A percentile compares a stretch with the other conserved stretches of the same genome.
phyloP scores from a whole-genome alignment of 2,888 invertebrate species.

The Hypomecis atomaria region DNA sequence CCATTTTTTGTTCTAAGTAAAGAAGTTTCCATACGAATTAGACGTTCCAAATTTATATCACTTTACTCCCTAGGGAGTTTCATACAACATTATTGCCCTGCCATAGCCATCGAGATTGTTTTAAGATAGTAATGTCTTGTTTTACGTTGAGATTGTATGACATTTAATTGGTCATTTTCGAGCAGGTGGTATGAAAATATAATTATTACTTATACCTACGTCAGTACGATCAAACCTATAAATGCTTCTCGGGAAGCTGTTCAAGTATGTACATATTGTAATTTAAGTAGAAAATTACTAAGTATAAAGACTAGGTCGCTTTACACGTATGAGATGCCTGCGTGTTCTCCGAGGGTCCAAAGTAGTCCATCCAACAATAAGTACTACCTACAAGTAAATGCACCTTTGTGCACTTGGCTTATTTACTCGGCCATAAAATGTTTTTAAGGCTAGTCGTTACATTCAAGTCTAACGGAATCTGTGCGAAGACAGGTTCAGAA shows the following conservation, averaged over 20 bases:
- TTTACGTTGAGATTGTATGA: too few relatives aligned
- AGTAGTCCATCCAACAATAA: slow-evolving; percentile 31
- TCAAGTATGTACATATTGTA: slow-evolving; percentile 11
- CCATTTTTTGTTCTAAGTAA: too few relatives aligned
- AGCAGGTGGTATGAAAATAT: neutral
- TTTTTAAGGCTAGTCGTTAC: slow-evolving; percentile 45
- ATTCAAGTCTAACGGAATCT: slow-evolving; percentile 59
- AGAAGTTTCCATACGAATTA: too few relatives aligned
- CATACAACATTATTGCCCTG: too few relatives aligned
- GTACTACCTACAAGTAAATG: slow-evolving; percentile 12
- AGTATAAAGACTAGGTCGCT: neutral
- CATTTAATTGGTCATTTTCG: too few relatives aligned
- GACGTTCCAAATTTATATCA: too few relatives aligned
- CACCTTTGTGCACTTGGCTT: slow-evolving; percentile 25
- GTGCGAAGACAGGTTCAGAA: slow-evolving; percentile 58
- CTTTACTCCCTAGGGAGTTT: too few relatives aligned
- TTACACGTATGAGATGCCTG: slow-evolving; percentile 1
- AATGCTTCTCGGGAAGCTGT: slow-evolving; percentile 6
- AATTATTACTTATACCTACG: neutral
- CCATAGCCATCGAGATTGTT: too few relatives aligned
- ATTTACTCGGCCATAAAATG: slow-evolving; percentile 39
- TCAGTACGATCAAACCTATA: slow-evolving; percentile 11
- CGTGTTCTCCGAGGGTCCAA: slow-evolving; percentile 6
- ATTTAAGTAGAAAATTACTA: slow-evolving; percentile 17
- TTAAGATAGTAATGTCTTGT: too few relatives aligned